Base-by-base conservation (phyloP, 2,113 vertebrate species). In the Cariama cristata region DNA sequence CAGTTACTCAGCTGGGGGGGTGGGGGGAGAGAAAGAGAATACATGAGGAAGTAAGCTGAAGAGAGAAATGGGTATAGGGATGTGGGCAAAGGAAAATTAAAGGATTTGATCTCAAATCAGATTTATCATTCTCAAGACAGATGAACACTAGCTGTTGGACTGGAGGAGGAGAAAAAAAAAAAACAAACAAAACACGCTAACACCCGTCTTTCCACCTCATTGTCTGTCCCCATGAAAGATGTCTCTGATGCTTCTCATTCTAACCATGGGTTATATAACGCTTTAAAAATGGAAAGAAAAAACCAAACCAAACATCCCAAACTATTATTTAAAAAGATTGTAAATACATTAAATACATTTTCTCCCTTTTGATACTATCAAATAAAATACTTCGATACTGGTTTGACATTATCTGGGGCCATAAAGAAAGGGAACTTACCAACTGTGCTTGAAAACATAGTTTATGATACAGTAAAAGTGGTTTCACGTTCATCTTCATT, bases 281-380 rank as follows among this genome's bases (percentile, higher is more conserved):
- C 33, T 71, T 24, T 16, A 47, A 91, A 87, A 80, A 56, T 44
- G 3, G 12, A 63, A 84, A 69, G 13, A 6, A 30, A 63, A 52
- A 38, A 3, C 0, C 14, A 79, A 90, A 9, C 0, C 4, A 10
- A 35, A 14, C 18, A 88, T 71, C 16, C 30, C 0, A 2, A 85
- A 49, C 26, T 32, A 1, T 40, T 81, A 15, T 79, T 74, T 79
- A 14, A 58, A 86, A 9, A 23, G 5, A 13, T 8, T 77, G 6
- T 67, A 71, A 63, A 38, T 38, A 38, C 38, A 38, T 38, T 38
- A 38, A 63, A 83, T 79, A 19, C 2, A 8, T 42, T 86, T 8
- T 74, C 16, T 66, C 15, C 27, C 18, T 90, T 74, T 80, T 79
- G 27, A 17, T 93, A 77, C 14, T 52, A 55, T 28, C 5, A 50